Evolutionary conservation across 2,888 invertebrate species (phyloP).

Genomic region (Agrilus biguttatus): DNA sequence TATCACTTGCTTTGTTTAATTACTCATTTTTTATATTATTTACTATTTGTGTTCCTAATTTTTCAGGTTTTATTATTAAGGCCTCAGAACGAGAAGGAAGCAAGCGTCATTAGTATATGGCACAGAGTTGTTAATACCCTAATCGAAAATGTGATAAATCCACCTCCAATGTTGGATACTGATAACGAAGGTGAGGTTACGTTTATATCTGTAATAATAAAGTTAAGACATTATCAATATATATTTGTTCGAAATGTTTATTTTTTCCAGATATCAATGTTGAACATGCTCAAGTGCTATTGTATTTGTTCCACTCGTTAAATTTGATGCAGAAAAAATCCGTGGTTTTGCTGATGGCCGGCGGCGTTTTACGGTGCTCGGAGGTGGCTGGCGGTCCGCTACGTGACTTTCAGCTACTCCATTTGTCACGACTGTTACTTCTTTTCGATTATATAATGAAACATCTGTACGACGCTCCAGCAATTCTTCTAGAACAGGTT

Average conservation of each 20-base stretch:
- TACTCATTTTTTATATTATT: conserved; percentile 4
- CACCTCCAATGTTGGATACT: conserved; percentile 45
- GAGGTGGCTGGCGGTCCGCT: conserved; percentile 45
- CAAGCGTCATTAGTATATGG: conserved; percentile 84
- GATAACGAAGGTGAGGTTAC: conserved; percentile 51
- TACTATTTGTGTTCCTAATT: neutral
- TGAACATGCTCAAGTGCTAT: conserved; percentile 84
- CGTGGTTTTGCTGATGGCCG: conserved; percentile 69
- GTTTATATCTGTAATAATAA: conserved; percentile 1
- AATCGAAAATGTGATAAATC: conserved; percentile 68
- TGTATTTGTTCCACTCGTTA: conserved; percentile 88
- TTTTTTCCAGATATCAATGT: conserved; percentile 70
- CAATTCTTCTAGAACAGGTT: conserved; percentile 73
- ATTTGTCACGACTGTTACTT: conserved; percentile 69
- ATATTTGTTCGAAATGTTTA: neutral
- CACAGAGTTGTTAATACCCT: conserved; percentile 78
- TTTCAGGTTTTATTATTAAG: conserved; percentile 57
- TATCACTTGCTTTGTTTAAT: too few relatives aligned
- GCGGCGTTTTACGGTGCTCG: conserved; percentile 54
- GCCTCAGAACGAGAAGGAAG: conserved; percentile 74
- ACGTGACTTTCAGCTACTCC: conserved; percentile 58
- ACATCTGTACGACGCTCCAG: conserved; percentile 87
- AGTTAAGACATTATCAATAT: neutral
- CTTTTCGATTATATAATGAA: conserved; percentile 90
- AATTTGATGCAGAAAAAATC: conserved; percentile 95